Evolutionary conservation across 2,888 invertebrate species (phyloP).

Genomic region (Netelia melanura): DNA sequence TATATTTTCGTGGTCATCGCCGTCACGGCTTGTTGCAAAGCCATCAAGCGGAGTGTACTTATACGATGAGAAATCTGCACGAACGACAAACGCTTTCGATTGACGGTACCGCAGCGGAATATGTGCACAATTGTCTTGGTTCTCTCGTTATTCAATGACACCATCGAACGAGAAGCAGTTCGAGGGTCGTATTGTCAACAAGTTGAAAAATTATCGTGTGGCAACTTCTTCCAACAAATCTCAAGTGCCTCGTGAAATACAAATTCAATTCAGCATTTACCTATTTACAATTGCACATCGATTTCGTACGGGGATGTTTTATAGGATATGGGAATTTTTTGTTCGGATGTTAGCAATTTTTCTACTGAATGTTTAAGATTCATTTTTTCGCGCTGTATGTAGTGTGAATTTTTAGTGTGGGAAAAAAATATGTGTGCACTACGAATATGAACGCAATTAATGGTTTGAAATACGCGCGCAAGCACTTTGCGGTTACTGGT

Average conservation of each 20-base stretch:
- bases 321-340: not conserved
- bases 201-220: slow-evolving; percentile 30
- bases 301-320: not conserved
- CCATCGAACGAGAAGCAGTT: slow-evolving; percentile 16
- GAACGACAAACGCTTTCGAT: slow-evolving; percentile 32
- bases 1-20: slow-evolving; percentile 48
- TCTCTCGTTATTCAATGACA: slow-evolving; percentile 41
- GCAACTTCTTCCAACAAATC: not conserved
- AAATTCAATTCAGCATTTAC: not conserved
- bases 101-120: not conserved
- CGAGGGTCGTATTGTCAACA: slow-evolving; percentile 27
- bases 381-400: no score
- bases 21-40: not conserved
- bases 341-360: no score
- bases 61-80: slow-evolving; percentile 15
- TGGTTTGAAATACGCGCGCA: no score
- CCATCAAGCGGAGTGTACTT: not conserved
- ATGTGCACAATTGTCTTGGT: not conserved
- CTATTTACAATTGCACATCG: not conserved
- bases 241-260: slow-evolving; percentile 1
- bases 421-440: no score
- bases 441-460: no score
- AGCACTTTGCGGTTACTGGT: no score
- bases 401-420: no score
- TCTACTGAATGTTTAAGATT: no score